These are phyloP conservation scores for Cyclophora punctaria DNA, from an alignment of 2,888 invertebrate species.

Conservation along the genomic window DNA sequence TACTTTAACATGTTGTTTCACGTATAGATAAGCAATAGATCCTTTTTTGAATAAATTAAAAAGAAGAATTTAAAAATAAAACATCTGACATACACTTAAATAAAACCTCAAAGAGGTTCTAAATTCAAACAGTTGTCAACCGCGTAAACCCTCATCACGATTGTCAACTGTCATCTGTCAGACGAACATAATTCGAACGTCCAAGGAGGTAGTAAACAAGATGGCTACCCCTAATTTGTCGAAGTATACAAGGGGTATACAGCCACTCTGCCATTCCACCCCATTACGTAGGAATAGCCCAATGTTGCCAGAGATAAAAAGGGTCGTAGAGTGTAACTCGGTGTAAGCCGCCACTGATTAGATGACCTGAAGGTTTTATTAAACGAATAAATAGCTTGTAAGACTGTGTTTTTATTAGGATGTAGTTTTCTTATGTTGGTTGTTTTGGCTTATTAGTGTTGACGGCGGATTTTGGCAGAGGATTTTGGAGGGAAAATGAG, in stretches of 20 bases:
- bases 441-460: not conserved
- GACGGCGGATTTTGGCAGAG: not conserved
- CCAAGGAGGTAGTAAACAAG: slow-evolving; percentile 9
- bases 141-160: slow-evolving; percentile 1
- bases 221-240: slow-evolving; percentile 29
- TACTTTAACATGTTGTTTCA: too few species aligned
- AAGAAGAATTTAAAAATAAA: too few species aligned
- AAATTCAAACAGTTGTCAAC: not conserved
- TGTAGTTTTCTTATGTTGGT: not conserved
- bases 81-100: too few species aligned
- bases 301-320: slow-evolving; percentile 47
- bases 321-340: slow-evolving; percentile 28
- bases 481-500: too few species aligned
- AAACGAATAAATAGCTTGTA: slow-evolving; percentile 27
- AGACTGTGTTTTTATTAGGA: slow-evolving; percentile 17
- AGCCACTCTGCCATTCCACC: slow-evolving; percentile 26
- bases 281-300: slow-evolving; percentile 25
- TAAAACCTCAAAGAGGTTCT: too few species aligned
- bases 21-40: too few species aligned
- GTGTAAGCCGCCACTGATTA: slow-evolving; percentile 49
- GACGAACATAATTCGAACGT: slow-evolving; percentile 9
- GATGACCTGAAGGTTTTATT: slow-evolving; percentile 49
- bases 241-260: too few species aligned
- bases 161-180: slow-evolving; percentile 9
- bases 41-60: too few species aligned